Percentiles rank a stretch among this genome's conserved stretches.
These are phyloP conservation scores for Oedothorax gibbosus DNA, from an alignment of 1,140 invertebrate genomes.

Conservation along the genomic window DNA sequence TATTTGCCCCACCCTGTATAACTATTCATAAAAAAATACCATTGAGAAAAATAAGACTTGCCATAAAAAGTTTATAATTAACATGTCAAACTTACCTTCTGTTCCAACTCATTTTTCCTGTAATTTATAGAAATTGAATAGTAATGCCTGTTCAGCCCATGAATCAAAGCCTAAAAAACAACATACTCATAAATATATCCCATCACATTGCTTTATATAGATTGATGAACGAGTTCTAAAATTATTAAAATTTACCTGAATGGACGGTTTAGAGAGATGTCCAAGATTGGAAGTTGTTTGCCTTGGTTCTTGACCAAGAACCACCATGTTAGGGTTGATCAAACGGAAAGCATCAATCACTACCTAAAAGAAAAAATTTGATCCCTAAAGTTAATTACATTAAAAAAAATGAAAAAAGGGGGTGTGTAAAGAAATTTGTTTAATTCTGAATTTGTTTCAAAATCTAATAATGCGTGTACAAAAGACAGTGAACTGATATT, in stretches of 20 bases:
- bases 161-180: conserved; percentile 87
- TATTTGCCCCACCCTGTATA: too few relatives aligned
- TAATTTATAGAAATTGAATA: conserved; percentile 99
- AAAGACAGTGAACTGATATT: too few relatives aligned
- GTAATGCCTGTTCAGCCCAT: conserved; percentile 98
- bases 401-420: too few relatives aligned
- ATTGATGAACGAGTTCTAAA: too few relatives aligned
- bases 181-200: conserved; percentile 1
- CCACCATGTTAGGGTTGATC: conserved; percentile 99
- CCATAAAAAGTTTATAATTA: too few relatives aligned
- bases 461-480: not conserved
- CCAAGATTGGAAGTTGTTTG: conserved; percentile 99
- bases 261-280: conserved; percentile 98
- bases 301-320: conserved; percentile 96
- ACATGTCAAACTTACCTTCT: conserved; percentile 74
- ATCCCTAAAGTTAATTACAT: too few relatives aligned
- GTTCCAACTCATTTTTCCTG: conserved; percentile 98
- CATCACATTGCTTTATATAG: too few relatives aligned
- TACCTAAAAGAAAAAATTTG: conserved; percentile 73
- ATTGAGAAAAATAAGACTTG: too few relatives aligned
- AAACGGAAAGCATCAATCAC: conserved; percentile 95
- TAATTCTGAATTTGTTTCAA: not conserved
- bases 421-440: too few relatives aligned
- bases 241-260: conserved; percentile 74
- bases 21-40: too few relatives aligned